A percentile compares a stretch with the other conserved stretches of the same genome.
phyloP scores from a whole-genome alignment of 2,888 invertebrate genomes.

The Mesodorylaimus sp. region DNA sequence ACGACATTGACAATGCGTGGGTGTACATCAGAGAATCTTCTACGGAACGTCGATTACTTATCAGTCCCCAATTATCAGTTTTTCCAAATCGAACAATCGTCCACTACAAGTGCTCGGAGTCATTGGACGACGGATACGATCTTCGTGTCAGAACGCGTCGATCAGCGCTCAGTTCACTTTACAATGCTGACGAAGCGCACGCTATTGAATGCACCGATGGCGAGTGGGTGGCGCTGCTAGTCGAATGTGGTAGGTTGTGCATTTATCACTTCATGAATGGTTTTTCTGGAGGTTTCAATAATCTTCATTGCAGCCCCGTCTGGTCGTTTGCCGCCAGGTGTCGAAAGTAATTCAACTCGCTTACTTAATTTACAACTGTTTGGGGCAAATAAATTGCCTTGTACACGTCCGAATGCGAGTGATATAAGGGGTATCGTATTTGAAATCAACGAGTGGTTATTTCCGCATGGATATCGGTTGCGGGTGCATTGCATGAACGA shows the following conservation, averaged over 20 bases:
- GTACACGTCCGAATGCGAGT: constrained; percentile 1
- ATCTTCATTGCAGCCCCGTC: neutral
- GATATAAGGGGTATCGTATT: constrained; percentile 1
- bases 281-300: too few relatives aligned
- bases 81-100: constrained; percentile 27
- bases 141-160: constrained; percentile 9
- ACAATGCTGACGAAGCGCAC: constrained; percentile 18
- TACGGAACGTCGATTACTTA: constrained; percentile 1
- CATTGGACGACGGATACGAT: neutral
- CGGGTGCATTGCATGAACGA: constrained; percentile 1
- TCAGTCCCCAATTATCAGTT: constrained; percentile 14
- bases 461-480: too few relatives aligned
- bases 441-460: neutral
- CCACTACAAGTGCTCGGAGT: constrained; percentile 22
- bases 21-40: constrained; percentile 3
- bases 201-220: constrained; percentile 24
- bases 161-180: constrained; percentile 23
- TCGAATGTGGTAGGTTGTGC: constrained; percentile 20
- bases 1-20: constrained; percentile 10
- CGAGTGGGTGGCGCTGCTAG: constrained; percentile 22
- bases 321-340: neutral
- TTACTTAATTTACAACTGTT: neutral
- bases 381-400: neutral
- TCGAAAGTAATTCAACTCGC: neutral
- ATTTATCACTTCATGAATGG: too few relatives aligned